Evolutionary conservation across 2,113 vertebrate genomes (phyloP), one percentile per base, ranked within the genome.

Genomic region (Aplodontia rufa): DNA sequence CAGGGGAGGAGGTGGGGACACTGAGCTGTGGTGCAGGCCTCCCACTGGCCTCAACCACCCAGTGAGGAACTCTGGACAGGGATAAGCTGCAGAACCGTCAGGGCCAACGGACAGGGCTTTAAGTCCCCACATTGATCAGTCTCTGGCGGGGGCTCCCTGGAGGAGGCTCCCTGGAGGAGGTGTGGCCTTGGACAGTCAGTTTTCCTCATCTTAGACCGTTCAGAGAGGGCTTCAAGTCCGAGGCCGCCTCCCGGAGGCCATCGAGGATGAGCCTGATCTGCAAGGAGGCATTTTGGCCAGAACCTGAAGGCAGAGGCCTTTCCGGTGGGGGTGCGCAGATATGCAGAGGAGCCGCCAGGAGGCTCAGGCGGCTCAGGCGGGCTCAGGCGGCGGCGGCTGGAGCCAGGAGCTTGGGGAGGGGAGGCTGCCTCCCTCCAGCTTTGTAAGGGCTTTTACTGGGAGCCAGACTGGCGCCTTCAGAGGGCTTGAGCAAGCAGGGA

Each of bases 121-220:
- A 3, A 0, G 3, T 1, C 13, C 20, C 6, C 0, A 2, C 51
- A 26, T 2, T 6, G 49, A 12, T 35, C 8, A 1, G 22, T 40
- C 1, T 1, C 13, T 45, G 66, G 58, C 24, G 6, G 22, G 64
- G 81, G 53, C 72, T n/a, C 22, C 37, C 26, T 30, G 22, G 60
- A 79, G 55, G 42, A 79, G 42, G 47, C n/a, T n/a, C n/a, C 42
- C 26, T 30, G 22, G 60, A 79, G 55, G 42, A 79, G 42, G 47
- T 3, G 6, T 14, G 1, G 14, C 83, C 76, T 53, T 16, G 47
- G 58, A 45, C 13, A 28, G 64, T 12, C 49, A 45, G 32, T 51
- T 74, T 76, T 80, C 53, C 45, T 78, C 40, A 40, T 68, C 60
- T 14, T 53, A 51, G 35, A 37, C 14, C 69, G 30, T 26, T 71